Evolutionary conservation across 2,113 vertebrate species (phyloP).

Genomic region (Platysternon megacephalum): DNA sequence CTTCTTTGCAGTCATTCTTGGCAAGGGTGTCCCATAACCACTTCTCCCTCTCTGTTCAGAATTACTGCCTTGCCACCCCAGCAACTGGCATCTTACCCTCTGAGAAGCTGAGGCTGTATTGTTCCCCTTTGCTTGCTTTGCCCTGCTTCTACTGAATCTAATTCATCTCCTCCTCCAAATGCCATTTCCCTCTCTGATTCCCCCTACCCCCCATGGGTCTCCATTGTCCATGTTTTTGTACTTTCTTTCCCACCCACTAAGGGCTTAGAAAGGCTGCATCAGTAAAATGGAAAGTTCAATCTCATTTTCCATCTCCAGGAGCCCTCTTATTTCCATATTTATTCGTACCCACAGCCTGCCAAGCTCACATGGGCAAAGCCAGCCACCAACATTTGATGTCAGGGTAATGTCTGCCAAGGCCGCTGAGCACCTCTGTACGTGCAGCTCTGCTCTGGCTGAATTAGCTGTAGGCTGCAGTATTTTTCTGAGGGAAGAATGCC

Average conservation of each 20-base stretch:
- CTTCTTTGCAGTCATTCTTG: background rate
- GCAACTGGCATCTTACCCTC: background rate
- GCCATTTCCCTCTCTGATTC: slow-evolving; percentile 49
- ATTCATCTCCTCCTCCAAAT: slow-evolving; percentile 47
- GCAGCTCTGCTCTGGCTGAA: slow-evolving; percentile 12
- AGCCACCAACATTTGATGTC: slow-evolving; percentile 60
- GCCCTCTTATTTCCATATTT: slow-evolving; percentile 63
- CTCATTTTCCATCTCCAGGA: slow-evolving; percentile 67
- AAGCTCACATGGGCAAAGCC: slow-evolving; percentile 43
- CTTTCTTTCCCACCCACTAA: slow-evolving; percentile 54
- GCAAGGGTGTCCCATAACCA: background rate
- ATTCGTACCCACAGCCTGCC: slow-evolving; percentile 61
- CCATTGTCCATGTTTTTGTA: slow-evolving; percentile 59
- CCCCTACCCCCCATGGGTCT: slow-evolving; percentile 22
- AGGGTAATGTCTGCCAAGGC: slow-evolving; percentile 64
- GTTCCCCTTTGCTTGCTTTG: background rate
- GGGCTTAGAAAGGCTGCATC: background rate
- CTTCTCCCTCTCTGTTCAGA: background rate
- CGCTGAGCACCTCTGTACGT: slow-evolving; percentile 42
- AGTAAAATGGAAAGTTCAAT: slow-evolving; percentile 63
- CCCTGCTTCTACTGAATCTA: slow-evolving; percentile 19
- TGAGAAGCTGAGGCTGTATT: background rate
- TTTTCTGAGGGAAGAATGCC: background rate
- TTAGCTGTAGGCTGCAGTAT: slow-evolving; percentile 17
- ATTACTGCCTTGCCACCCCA: background rate